These are phyloP conservation scores for Candidula unifasciata DNA, from an alignment of 2,888 invertebrate species.

Conservation along the genomic window DNA sequence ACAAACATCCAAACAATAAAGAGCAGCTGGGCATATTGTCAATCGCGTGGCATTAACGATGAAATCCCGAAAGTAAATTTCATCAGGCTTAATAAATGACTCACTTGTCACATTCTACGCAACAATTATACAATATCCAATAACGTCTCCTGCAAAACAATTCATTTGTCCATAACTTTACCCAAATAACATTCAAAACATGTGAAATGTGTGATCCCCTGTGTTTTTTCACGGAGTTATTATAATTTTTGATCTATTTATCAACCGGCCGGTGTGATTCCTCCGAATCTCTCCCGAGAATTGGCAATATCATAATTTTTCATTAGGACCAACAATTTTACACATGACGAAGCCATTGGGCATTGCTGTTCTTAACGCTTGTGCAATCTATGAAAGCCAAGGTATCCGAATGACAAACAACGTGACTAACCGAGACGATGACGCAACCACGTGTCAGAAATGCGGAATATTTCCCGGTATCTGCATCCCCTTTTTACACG, in stretches of 20 bases:
- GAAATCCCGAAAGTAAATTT: not conserved
- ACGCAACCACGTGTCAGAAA: not conserved
- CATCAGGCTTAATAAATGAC: not conserved
- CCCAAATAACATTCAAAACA: not conserved
- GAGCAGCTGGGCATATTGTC: too few species aligned
- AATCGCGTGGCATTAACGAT: too few species aligned
- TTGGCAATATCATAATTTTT: not conserved
- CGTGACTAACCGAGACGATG: conserved; percentile 3
- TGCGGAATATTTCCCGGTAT: not conserved
- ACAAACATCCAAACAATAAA: too few species aligned
- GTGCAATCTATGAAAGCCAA: not conserved
- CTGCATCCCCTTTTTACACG: not conserved
- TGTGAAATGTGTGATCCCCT: too few species aligned
- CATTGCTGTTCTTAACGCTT: not conserved
- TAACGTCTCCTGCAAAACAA: not conserved
- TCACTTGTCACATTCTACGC: not conserved
- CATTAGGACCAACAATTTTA: not conserved
- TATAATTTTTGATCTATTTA: conserved; percentile 27
- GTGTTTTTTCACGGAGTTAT: too few species aligned
- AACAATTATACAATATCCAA: not conserved
- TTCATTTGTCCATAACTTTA: not conserved
- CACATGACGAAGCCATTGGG: not conserved
- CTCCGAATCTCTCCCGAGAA: not conserved
- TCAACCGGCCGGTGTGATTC: not conserved
- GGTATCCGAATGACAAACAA: not conserved